A percentile compares a stretch with the other conserved stretches of the same genome.
phyloP scores from a whole-genome alignment of 2,113 vertebrate genomes.

The Coptodon rendalli region DNA sequence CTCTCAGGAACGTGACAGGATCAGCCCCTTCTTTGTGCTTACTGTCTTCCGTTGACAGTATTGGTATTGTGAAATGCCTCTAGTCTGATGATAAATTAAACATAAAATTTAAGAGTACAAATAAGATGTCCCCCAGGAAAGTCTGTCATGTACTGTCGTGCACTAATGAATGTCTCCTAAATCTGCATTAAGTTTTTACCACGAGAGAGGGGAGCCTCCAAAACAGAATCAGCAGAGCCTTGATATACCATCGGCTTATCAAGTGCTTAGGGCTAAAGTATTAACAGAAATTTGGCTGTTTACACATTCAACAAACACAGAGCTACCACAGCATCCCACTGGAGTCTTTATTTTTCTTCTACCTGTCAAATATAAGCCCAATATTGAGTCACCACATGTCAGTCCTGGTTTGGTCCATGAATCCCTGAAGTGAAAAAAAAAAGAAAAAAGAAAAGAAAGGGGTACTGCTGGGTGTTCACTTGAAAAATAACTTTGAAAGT shows the following conservation, averaged over 20 bases:
- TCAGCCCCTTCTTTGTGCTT: neutral
- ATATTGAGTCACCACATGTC: neutral
- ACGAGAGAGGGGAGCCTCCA: constrained; percentile 1
- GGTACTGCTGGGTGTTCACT: neutral
- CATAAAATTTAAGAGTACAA: constrained; percentile 38
- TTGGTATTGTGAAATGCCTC: constrained; percentile 1
- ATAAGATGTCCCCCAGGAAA: constrained; percentile 30
- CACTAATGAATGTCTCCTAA: constrained; percentile 50
- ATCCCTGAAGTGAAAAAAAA: neutral
- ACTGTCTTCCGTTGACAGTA: constrained; percentile 6
- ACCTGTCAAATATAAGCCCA: constrained; percentile 16
- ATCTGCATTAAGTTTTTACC: constrained; percentile 39
- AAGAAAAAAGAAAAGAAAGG: neutral
- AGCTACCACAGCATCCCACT: neutral
- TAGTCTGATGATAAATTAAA: constrained; percentile 50
- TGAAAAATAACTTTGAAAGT: neutral
- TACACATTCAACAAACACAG: constrained; percentile 14
- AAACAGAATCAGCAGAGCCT: constrained; percentile 10
- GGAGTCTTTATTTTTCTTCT: neutral
- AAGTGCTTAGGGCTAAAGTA: constrained; percentile 7
- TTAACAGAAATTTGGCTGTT: constrained; percentile 21
- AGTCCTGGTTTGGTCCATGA: neutral
- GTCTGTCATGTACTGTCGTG: constrained; percentile 25
- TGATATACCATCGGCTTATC: constrained; percentile 17
- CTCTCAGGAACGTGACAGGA: neutral